Evolutionary conservation across 2,797 vertebrate genomes (phyloP).

Genomic region (Clangula hyemalis): DNA sequence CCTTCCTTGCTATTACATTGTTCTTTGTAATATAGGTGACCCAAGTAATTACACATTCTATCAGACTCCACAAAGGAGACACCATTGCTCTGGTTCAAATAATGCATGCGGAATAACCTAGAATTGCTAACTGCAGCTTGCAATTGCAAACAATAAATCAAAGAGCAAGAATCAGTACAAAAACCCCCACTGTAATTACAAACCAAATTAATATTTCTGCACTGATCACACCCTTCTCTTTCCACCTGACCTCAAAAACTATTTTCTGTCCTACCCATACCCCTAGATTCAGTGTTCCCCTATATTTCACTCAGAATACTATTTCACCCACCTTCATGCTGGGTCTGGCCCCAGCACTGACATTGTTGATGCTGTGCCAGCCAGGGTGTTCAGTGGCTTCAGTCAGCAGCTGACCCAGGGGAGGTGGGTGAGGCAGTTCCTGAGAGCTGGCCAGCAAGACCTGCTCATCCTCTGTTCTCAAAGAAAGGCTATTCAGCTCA

Average conservation of each 20-base stretch:
- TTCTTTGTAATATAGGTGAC: background rate
- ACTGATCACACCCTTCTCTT: background rate
- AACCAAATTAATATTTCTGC: background rate
- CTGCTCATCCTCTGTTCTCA: background rate
- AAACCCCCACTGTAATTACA: background rate
- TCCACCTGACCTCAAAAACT: background rate
- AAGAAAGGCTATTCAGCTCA: background rate
- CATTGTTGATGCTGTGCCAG: background rate
- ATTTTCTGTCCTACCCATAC: background rate
- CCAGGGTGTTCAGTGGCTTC: no score
- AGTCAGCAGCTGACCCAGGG: background rate
- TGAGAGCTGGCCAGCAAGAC: background rate
- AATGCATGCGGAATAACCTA: background rate
- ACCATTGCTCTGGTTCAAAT: background rate
- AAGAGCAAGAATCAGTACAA: background rate
- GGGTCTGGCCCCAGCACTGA: background rate
- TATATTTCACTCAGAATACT: background rate
- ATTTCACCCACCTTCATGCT: background rate
- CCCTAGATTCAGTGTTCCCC: background rate
- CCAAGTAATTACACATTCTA: background rate
- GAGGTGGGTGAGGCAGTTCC: background rate
- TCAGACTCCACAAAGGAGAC: background rate
- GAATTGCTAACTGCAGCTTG: background rate
- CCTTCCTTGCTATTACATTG: background rate
- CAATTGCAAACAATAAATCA: background rate